phyloP scores from a whole-genome alignment of 2,797 vertebrate species.

The Oryzias dopingdopingensis region DNA sequence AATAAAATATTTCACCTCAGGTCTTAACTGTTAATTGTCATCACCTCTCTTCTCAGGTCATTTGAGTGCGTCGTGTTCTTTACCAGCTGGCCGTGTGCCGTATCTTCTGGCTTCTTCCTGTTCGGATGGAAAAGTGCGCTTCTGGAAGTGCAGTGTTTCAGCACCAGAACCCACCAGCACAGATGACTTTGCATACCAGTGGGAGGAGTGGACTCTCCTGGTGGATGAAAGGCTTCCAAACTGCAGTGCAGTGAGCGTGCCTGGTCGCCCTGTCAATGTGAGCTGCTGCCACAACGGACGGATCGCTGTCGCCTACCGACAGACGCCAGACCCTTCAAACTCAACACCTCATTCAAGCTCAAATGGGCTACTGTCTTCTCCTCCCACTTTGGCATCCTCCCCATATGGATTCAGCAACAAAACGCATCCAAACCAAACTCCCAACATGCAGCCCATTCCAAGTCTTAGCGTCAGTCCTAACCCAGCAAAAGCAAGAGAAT shows the following conservation, averaged over 20 bases:
- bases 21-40: neutral
- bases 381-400: slow-evolving; percentile 54
- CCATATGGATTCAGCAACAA: slow-evolving; percentile 39
- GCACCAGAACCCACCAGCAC: slow-evolving; percentile 47
- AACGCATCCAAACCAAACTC: slow-evolving; percentile 29
- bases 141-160: slow-evolving; percentile 87
- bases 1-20: no score
- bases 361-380: slow-evolving; percentile 30
- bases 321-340: slow-evolving; percentile 50
- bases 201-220: slow-evolving; percentile 95
- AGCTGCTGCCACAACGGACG: slow-evolving; percentile 95
- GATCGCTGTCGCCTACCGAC: slow-evolving; percentile 90
- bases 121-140: slow-evolving; percentile 92
- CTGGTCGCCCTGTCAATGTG: slow-evolving; percentile 85
- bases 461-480: slow-evolving; percentile 36
- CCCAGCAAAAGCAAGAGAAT: slow-evolving; percentile 62
- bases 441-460: slow-evolving; percentile 34
- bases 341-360: slow-evolving; percentile 47
- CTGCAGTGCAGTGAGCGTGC: slow-evolving; percentile 83
- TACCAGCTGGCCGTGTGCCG: slow-evolving; percentile 89
- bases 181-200: slow-evolving; percentile 75
- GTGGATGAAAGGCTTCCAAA: slow-evolving; percentile 86
- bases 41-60: slow-evolving; percentile 80
- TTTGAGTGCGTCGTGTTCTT: slow-evolving; percentile 91
- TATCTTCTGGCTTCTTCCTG: slow-evolving; percentile 95